These are phyloP conservation scores for Drosophila fuyamai DNA, from an alignment of 1,140 invertebrate species.

Conservation along the genomic window DNA sequence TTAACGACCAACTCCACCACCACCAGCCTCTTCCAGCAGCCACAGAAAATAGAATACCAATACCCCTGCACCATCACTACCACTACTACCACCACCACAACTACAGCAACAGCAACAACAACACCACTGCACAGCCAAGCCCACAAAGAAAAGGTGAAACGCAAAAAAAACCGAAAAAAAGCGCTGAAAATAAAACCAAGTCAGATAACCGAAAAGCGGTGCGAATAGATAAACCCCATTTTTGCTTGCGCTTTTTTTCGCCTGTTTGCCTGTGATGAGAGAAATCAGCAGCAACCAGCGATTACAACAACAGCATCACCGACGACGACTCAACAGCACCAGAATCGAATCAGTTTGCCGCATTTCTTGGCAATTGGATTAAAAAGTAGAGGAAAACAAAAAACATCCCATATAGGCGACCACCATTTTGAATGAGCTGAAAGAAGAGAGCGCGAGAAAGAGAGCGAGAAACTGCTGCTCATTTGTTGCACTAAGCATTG, in stretches of 20 bases:
- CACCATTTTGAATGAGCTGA: slow-evolving; percentile 81
- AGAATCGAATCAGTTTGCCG: slow-evolving; percentile 46
- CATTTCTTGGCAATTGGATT: slow-evolving; percentile 71
- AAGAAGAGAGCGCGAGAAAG: slow-evolving; percentile 48
- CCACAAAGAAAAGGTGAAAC: slow-evolving; percentile 65
- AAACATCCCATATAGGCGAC: slow-evolving; percentile 60
- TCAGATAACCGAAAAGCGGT: slow-evolving; percentile 19
- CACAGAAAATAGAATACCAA: slow-evolving; percentile 53
- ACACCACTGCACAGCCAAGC: slow-evolving; percentile 37
- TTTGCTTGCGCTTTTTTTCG: slow-evolving; percentile 37
- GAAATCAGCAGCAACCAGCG: slow-evolving; percentile 49
- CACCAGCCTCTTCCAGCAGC: slow-evolving; percentile 62
- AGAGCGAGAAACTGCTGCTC: slow-evolving; percentile 51
- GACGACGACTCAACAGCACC: slow-evolving; percentile 33
- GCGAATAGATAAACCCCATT: slow-evolving; percentile 44
- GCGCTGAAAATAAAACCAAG: slow-evolving; percentile 33
- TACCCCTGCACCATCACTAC: slow-evolving; percentile 49
- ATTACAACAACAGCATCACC: slow-evolving; percentile 33
- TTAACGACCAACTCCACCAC: slow-evolving; percentile 62
- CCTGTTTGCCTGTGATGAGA: slow-evolving; percentile 66
- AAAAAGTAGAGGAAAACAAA: slow-evolving; percentile 41
- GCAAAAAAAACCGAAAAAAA: slow-evolving; percentile 26
- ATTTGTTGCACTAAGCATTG: slow-evolving; percentile 53
- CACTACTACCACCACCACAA: slow-evolving; percentile 31
- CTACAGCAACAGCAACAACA: slow-evolving; percentile 21